A percentile compares a stretch with the other conserved stretches of the same genome.
Evolutionary conservation across 2,888 invertebrate species (phyloP).

Genomic region (Graphium colonna): DNA sequence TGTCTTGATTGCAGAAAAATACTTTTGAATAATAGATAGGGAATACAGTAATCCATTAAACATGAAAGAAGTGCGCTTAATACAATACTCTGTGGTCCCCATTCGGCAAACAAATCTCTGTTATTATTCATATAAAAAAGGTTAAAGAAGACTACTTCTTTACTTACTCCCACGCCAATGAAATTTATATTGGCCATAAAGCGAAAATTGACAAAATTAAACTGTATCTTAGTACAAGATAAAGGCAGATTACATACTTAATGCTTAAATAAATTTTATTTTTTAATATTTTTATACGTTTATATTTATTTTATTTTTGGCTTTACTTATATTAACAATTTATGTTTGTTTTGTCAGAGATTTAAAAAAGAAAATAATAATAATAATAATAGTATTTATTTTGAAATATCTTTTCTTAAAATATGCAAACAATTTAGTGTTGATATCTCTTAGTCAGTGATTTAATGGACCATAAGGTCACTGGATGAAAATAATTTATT

Average conservation of each 20-base stretch:
- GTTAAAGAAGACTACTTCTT: not conserved
- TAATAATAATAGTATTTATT: too few species aligned
- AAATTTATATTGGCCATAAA: not conserved
- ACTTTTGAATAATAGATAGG: too few species aligned
- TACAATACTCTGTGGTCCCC: not conserved
- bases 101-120: slow-evolving; percentile 1
- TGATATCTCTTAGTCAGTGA: not conserved
- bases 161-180: not conserved
- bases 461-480: slow-evolving; percentile 8
- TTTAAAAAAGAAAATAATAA: too few species aligned
- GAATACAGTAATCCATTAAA: too few species aligned
- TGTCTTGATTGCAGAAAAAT: too few species aligned
- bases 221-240: not conserved
- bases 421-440: too few species aligned
- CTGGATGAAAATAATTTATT: slow-evolving; percentile 34
- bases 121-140: not conserved
- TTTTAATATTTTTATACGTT: too few species aligned
- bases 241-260: slow-evolving; percentile 16
- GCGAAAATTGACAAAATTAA: not conserved
- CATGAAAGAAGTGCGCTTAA: not conserved
- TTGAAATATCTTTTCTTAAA: too few species aligned
- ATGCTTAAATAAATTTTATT: not conserved
- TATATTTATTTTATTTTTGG: not conserved
- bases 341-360: too few species aligned
- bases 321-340: too few species aligned